Evolutionary conservation across 2,888 invertebrate genomes (phyloP), one percentile per base, ranked within the genome.

Genomic region (Trissoscelio sp.): DNA sequence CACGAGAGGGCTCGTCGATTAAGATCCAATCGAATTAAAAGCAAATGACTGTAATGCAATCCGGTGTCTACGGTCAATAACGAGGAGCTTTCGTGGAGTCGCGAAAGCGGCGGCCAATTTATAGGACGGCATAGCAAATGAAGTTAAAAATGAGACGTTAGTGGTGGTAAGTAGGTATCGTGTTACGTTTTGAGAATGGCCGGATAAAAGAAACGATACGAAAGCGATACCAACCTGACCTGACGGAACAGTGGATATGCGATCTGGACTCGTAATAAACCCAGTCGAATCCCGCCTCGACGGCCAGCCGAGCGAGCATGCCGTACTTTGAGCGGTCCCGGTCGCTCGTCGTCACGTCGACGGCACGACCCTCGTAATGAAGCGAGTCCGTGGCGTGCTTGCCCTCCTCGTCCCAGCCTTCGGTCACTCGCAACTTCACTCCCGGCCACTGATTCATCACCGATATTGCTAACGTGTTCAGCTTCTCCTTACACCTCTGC

Each of bases 391-490:
- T 93, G 72, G 95, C 93, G 90, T 97, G 96, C 73, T 94, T 94
- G 83, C 94, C 94, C 88, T 96, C 96, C 91, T 98, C 98, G 89
- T 97, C 97, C 98, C 98, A 99, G 69, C 97, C 98, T 92, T 99
- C 98, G 84, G 96, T 97, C 83, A 99, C 98, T 72, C 98, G 93
- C 87, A 99, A 93, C 86, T 95, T 94, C 82, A 98, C 96, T n/a
- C 98, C 97, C 0, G 98, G 98, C 98, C 99, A 99, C 92, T 97
- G 97, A 93, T 98, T 98, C 97, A 98, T 97, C 92, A 99, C 98
- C 87, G 97, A 96, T 90, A 98, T 97, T 72, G 98, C 98, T 89
- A 99, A 92, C 75, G 97, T 97, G 92, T 98, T 97, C 88, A 99
- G 93, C 92, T 97, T 98, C 92, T 98, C 98, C 92, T 97, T 97